Evolutionary conservation across 2,888 invertebrate species (phyloP), one percentile per base, ranked within the genome.

Genomic region (Pegoplata infirma): DNA sequence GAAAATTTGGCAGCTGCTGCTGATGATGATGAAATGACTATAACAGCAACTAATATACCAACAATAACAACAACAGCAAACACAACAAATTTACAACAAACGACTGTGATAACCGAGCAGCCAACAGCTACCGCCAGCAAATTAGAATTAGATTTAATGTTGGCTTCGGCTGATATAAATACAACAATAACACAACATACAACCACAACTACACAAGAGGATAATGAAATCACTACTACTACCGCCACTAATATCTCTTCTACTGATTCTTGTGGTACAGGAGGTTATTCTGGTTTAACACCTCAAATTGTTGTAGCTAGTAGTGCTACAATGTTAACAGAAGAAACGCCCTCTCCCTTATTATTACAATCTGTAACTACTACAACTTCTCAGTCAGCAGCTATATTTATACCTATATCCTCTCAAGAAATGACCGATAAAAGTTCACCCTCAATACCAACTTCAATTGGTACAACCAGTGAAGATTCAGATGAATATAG

Each of bases 401-500:
- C 73, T 78, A 58, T 64, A 14, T 59, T 56, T 19, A 64, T 64
- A 53, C 10, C 66, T 49, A 55, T 59, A 44, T 28, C 53, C 32
- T 56, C 63, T 17, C 28, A 59, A 21, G 72, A 80, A 63, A 47
- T 61, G 63, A 66, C 8, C 25, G 79, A 75, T 8, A 75, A 63
- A 40, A 67, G 79, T 76, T 84, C 83, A 66, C 80, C 77, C 32
- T 63, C 83, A 25, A 74, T 83, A 78, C 83, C 85, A 72, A 81
- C 82, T 69, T 82, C 83, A 5, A 66, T 83, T 80, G 86, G 82
- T 68, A 81, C 84, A 56, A 75, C 84, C 46, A 86, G 86, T 72
- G 88, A 88, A 75, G 90, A 90, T 83, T 90, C 90, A 4, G 90
- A 90, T 84, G 90, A 90, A 81, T 90, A 89, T 85, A 88, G 90